Conservation (phyloP, 2,888 invertebrate species). For the Drosophila paracracens region DNA sequence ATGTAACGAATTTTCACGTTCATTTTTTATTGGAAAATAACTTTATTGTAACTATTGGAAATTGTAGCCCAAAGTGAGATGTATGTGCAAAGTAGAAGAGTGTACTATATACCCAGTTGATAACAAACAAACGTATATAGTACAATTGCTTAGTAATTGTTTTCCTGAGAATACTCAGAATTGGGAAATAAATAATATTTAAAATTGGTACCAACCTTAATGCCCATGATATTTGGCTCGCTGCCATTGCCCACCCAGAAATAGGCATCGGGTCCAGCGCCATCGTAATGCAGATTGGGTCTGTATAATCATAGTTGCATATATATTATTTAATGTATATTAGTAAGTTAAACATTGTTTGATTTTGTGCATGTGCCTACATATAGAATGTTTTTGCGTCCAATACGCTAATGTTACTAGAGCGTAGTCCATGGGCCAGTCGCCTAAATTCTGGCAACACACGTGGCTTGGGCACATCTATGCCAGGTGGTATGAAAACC, state of each 20-base stretch:
- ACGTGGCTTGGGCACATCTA: conserved; percentile 92
- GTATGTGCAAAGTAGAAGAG: neutral
- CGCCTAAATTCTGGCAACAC: conserved; percentile 94
- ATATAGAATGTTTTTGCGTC: conserved; percentile 93
- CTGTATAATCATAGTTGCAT: conserved; percentile 86
- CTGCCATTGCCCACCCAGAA: conserved; percentile 97
- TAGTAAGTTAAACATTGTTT: neutral
- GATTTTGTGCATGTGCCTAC: conserved; percentile 35
- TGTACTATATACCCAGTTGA: neutral
- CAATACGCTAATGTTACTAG: conserved; percentile 95
- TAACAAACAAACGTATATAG: neutral
- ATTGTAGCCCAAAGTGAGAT: neutral
- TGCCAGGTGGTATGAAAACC: conserved; percentile 90
- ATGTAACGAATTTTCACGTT: neutral
- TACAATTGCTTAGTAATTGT: neutral
- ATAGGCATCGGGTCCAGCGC: conserved; percentile 95
- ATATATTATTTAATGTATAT: neutral
- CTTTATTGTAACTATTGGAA: neutral
- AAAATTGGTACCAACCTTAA: conserved; percentile 87
- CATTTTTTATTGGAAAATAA: neutral
- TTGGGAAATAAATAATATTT: neutral
- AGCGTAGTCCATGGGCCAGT: conserved; percentile 94
- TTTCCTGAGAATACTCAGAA: neutral
- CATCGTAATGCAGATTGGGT: conserved; percentile 96
- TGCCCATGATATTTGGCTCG: conserved; percentile 92